These are phyloP conservation scores for Drosophila funebris DNA, from an alignment of 1,140 invertebrate genomes.

Conservation along the genomic window DNA sequence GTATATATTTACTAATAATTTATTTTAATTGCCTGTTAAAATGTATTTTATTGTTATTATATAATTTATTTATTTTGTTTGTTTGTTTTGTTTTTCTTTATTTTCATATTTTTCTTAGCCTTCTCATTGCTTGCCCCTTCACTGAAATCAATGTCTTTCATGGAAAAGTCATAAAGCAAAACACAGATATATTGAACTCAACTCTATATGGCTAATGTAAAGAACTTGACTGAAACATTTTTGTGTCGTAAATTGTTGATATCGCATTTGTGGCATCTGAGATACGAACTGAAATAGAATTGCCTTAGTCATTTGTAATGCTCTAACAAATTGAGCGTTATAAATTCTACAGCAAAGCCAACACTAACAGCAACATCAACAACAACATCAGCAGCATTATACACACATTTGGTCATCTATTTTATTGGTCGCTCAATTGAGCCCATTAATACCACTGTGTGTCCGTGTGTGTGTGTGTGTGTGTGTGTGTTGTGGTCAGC, in stretches of 20 bases:
- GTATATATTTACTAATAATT: too few species aligned
- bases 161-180: background rate
- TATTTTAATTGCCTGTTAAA: too few species aligned
- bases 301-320: conserved; percentile 26
- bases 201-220: background rate
- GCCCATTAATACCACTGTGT: conserved; percentile 37
- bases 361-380: background rate
- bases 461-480: background rate
- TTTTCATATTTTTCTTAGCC: too few species aligned
- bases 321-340: conserved; percentile 41
- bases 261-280: conserved; percentile 1
- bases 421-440: conserved; percentile 50
- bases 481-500: conserved; percentile 25
- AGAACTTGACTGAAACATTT: background rate
- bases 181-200: background rate
- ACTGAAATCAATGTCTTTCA: too few species aligned
- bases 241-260: conserved; percentile 9
- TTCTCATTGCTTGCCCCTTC: too few species aligned
- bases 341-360: conserved; percentile 26
- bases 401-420: conserved; percentile 40
- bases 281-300: conserved; percentile 9
- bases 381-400: background rate
- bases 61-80: too few species aligned
- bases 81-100: too few species aligned
- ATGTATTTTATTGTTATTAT: too few species aligned